Evolutionary conservation across 2,888 invertebrate genomes (phyloP).

Genomic region (Sthenelais limicola): DNA sequence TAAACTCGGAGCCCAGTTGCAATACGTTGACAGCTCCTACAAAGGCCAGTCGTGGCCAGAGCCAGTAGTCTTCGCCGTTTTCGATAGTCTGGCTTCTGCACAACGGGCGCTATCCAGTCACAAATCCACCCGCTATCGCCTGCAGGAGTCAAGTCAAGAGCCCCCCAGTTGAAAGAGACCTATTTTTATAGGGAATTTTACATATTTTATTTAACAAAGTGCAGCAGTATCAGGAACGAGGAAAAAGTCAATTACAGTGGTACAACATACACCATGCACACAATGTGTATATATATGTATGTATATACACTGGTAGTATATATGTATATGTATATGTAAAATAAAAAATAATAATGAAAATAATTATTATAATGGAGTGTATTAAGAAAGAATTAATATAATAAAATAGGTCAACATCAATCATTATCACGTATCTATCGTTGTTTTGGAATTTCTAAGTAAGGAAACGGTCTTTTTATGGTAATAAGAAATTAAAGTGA

Average conservation of each 20-base stretch:
- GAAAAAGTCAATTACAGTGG: no score
- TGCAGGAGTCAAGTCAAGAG: slow-evolving; percentile 12
- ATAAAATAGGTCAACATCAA: no score
- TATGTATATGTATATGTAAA: no score
- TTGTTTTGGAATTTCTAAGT: no score
- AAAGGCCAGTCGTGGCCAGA: not conserved
- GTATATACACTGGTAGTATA: no score
- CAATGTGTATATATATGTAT: no score
- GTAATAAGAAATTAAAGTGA: no score
- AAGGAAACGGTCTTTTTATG: no score
- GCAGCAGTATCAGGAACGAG: not conserved
- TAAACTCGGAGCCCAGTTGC: slow-evolving; percentile 51
- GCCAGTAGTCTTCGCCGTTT: slow-evolving; percentile 8
- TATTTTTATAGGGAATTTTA: slow-evolving; percentile 45
- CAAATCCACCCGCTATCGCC: slow-evolving; percentile 11
- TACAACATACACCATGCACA: no score
- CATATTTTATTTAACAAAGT: slow-evolving; percentile 40
- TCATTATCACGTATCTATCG: no score
- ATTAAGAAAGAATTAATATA: no score
- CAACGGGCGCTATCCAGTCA: not conserved
- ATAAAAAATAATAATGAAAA: slow-evolving; percentile 5
- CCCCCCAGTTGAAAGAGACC: slow-evolving; percentile 40
- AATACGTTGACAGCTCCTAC: not conserved
- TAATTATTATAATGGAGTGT: no score
- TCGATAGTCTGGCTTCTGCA: not conserved